Percentiles rank a stretch among this genome's conserved stretches.
These are phyloP conservation scores for Camptogramma bilineatum DNA, from an alignment of 2,888 invertebrate species.

Conservation along the genomic window DNA sequence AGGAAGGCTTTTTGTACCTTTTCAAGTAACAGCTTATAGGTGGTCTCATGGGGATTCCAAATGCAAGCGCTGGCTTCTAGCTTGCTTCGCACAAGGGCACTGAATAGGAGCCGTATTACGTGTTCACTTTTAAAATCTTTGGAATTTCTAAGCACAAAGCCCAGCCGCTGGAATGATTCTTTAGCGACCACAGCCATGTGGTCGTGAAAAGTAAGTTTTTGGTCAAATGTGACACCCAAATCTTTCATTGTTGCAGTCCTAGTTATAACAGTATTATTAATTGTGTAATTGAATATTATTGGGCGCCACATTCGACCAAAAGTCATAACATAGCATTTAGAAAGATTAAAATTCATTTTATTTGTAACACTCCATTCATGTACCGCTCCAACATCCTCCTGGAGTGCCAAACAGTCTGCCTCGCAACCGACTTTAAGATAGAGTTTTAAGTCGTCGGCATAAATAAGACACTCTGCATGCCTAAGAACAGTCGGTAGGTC, in stretches of 20 bases:
- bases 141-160: neutral
- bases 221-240: constrained; percentile 3
- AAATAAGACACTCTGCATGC: neutral
- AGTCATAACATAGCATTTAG: constrained; percentile 7
- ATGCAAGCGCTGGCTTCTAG: neutral
- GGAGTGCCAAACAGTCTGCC: neutral
- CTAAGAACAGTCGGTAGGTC: neutral
- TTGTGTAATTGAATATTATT: neutral
- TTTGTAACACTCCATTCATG: neutral
- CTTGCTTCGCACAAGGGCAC: neutral
- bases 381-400: neutral
- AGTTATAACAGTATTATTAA: neutral
- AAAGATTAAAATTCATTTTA: constrained; percentile 5
- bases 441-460: constrained; percentile 3
- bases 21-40: neutral
- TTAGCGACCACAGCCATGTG: neutral
- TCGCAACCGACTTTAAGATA: neutral
- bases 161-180: neutral
- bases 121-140: neutral
- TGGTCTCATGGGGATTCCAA: neutral
- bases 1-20: constrained; percentile 7
- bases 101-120: neutral
- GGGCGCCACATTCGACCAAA: constrained; percentile 7
- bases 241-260: neutral
- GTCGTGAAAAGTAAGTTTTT: constrained; percentile 1